Percentiles rank a stretch among this genome's conserved stretches.
phyloP scores from a whole-genome alignment of 2,888 invertebrate species.

The Bursaphelenchus okinawaensis region DNA sequence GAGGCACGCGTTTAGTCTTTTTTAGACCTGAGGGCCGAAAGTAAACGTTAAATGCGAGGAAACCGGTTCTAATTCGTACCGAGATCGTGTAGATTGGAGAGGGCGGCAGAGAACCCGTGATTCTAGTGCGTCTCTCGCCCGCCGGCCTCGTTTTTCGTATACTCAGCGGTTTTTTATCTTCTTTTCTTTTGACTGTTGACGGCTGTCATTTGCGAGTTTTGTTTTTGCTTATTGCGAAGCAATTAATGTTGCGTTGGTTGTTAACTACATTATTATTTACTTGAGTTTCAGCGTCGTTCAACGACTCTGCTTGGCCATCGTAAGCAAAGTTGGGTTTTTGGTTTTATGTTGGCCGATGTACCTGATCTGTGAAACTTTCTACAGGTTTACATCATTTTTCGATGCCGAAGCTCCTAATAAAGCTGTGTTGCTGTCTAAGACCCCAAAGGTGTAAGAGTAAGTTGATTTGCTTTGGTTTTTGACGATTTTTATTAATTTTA shows the following conservation, averaged over 20 bases:
- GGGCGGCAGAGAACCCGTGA: not conserved
- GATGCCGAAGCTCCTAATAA: constrained; percentile 34
- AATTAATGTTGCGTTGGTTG: not conserved
- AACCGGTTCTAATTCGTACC: not conserved
- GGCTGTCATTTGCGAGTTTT: not conserved
- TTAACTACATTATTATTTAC: not conserved
- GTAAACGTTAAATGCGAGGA: not conserved
- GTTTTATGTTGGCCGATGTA: not conserved
- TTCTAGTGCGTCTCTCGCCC: constrained; percentile 1
- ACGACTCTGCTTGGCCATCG: constrained; percentile 2
- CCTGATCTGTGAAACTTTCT: not conserved
- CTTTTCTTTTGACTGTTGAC: constrained; percentile 9
- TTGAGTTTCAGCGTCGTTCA: not conserved
- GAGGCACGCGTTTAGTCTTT: no score
- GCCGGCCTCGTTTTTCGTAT: constrained; percentile 22
- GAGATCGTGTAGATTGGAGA: not conserved
- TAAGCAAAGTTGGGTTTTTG: not conserved
- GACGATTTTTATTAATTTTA: not conserved
- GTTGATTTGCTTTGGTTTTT: no score
- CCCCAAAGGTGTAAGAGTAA: constrained; percentile 25
- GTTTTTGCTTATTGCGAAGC: constrained; percentile 5
- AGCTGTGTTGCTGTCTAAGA: constrained; percentile 32
- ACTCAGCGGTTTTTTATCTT: constrained; percentile 21
- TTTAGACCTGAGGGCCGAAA: constrained; percentile 1
- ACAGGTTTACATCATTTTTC: constrained; percentile 9